Base-by-base conservation (phyloP, 2,797 vertebrate genomes). In the Sebastes kiyomatsui region DNA sequence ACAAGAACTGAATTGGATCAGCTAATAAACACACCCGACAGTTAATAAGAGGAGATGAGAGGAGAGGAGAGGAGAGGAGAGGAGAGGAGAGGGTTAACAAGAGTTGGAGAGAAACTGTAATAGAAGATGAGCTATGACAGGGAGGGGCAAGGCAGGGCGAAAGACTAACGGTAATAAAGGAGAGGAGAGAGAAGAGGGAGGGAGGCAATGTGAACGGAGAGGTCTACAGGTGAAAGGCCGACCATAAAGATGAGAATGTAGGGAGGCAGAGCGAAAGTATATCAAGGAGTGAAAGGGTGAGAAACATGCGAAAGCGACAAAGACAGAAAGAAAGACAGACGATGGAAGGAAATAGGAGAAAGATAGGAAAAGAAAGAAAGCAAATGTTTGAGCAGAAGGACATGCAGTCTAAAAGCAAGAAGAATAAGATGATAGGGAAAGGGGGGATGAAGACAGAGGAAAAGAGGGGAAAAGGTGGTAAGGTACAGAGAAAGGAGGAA, bases 81-180 rank as follows among this genome's bases (percentile, higher is more conserved):
- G 20, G 33, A 49, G 65, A 46, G 49, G 61, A 64, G 52, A 59
- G 28, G 58, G 71, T 83, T 84, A 85, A 84, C 27, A 35, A 69
- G 69, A 54, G 27, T 66, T 32, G 25, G 22, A 49, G 23, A 69
- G 30, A 77, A 78, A 76, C 32, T 76, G 61, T 74, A 82, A 62
- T 55, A 67, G 60, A 86, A 56, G 61, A 84, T 72, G 64, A 86
- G 69, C 49, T 69, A 60, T 33, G 68, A 77, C 28, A 73, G 71
- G 23, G 54, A 81, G 67, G 55, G n/a, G 69, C 71, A 75, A 32
- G 75, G 62, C 59, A 80, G 68, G 83, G 79, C 61, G 59, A 86
- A 73, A 85, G 81, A 74, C 71, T 32, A 88, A 73, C 60, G 0
- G 83, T 79, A 90, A 91, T 87, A 88, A 91, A 89, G 56, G 55